A percentile compares a stretch with the other conserved stretches of the same genome.
phyloP scores from a whole-genome alignment of 2,113 vertebrate species.

The Apodemus sylvaticus region DNA sequence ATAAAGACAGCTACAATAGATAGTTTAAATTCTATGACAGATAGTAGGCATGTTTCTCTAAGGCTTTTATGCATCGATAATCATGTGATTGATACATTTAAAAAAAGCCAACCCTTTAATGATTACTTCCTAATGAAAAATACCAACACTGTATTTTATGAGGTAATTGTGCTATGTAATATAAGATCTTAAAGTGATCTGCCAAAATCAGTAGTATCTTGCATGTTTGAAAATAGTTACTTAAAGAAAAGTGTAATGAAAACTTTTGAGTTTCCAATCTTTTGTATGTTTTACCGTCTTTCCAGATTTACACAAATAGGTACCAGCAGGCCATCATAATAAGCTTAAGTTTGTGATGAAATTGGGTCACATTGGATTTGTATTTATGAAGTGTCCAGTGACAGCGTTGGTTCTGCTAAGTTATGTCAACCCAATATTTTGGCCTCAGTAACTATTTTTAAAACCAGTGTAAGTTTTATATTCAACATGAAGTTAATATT shows the following conservation, averaged over 20 bases:
- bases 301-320: background rate
- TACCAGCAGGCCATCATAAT: background rate
- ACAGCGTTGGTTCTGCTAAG: conserved; percentile 26
- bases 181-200: background rate
- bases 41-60: conserved; percentile 57
- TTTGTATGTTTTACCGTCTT: background rate
- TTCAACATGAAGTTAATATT: conserved; percentile 30
- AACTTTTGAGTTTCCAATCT: background rate
- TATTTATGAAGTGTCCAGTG: background rate
- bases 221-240: conserved; percentile 10
- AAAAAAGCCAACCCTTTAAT: conserved; percentile 59
- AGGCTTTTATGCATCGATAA: conserved; percentile 60
- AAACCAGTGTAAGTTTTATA: conserved; percentile 20
- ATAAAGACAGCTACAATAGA: conserved; percentile 41
- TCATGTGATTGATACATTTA: conserved; percentile 47
- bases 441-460: conserved; percentile 48
- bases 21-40: conserved; percentile 55
- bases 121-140: conserved; percentile 45
- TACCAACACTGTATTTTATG: conserved; percentile 15
- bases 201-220: conserved; percentile 3
- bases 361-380: background rate
- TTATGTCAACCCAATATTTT: conserved; percentile 56
- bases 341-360: background rate
- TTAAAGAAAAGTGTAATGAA: conserved; percentile 42
- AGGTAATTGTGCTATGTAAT: background rate